Evolutionary conservation across 1,140 invertebrate species (phyloP).

Genomic region (Drosophila ficusphila): DNA sequence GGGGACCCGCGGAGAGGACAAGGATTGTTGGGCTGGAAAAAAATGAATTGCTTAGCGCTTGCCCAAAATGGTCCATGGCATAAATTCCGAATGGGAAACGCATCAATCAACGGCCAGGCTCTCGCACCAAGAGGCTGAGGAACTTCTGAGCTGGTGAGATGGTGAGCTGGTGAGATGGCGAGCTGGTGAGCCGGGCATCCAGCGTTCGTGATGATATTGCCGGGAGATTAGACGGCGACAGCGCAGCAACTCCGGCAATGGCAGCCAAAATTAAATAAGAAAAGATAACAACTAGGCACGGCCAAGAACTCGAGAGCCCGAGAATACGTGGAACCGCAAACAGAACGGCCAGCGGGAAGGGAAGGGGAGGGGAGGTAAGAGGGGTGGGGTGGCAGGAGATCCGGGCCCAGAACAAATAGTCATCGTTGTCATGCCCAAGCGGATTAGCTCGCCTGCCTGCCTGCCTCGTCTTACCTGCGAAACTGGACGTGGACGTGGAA

Average conservation of each 20-base stretch:
- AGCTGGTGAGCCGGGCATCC: slow-evolving; percentile 13
- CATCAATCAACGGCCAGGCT: slow-evolving; percentile 72
- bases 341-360: slow-evolving; percentile 35
- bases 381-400: slow-evolving; percentile 11
- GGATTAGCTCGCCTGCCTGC: slow-evolving; percentile 59
- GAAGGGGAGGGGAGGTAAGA: slow-evolving; percentile 1
- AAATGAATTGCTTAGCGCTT: slow-evolving; percentile 78
- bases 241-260: slow-evolving; percentile 40
- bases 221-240: slow-evolving; percentile 73
- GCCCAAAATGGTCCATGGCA: slow-evolving; percentile 78
- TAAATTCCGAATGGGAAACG: slow-evolving; percentile 82
- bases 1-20: not conserved
- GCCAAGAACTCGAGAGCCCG: slow-evolving; percentile 19
- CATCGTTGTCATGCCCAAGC: slow-evolving; percentile 68
- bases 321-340: slow-evolving; percentile 70
- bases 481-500: slow-evolving; percentile 26
- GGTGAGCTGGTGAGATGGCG: not conserved
- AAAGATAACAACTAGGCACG: slow-evolving; percentile 77
- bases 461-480: slow-evolving; percentile 26
- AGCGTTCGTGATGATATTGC: slow-evolving; percentile 74
- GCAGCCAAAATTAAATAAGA: slow-evolving; percentile 80
- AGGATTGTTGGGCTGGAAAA: slow-evolving; percentile 37
- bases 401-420: slow-evolving; percentile 65
- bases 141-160: not conserved
- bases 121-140: slow-evolving; percentile 20